Evolutionary conservation across 2,888 invertebrate genomes (phyloP), one percentile per base, ranked within the genome.

Genomic region (Priocnemis perturbator): DNA sequence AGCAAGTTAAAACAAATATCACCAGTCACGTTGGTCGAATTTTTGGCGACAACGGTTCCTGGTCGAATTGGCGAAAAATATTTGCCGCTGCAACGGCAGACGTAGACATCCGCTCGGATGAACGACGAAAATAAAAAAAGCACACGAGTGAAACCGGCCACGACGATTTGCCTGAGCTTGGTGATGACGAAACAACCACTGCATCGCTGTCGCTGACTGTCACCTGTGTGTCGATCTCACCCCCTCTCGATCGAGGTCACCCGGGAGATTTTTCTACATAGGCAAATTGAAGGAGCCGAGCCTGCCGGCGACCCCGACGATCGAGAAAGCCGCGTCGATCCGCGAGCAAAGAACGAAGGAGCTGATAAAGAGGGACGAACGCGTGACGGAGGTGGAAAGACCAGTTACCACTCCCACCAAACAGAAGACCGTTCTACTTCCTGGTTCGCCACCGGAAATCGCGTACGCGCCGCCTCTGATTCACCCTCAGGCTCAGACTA

Each of bases 361-460:
- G 26, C 60, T 71, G 5, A 53, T 62, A n/a, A 76, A 71, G 60
- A 70, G 60, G 61, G 50, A 58, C 55, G 62, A 59, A 17, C 37
- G 84, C 83, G 19, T 17, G 4, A 50, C 50, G 5, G n/a, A 19
- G 50, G n/a, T 19, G 3, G 71, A 48, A 52, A 72, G 77, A 26
- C 26, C 30, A 3, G 19, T 23, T 1, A 23, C 64, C 0, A 58
- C 67, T 3, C 78, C 84, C 5, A 71, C 71, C 11, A 84, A 83
- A 66, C 79, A 81, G 14, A 89, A 89, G 75, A 87, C 89, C 73
- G 87, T 91, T 76, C 81, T 92, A 19, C 89, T 92, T 77, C 92
- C 92, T 9, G 92, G 92, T 56, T 89, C 91, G 37, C 92, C 92
- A 21, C 92, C 92, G 0, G 91, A 92, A 84, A 90, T 92, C 53